Evolutionary conservation across 2,797 vertebrate genomes (phyloP).

Genomic region (Ctenopoma multispine): DNA sequence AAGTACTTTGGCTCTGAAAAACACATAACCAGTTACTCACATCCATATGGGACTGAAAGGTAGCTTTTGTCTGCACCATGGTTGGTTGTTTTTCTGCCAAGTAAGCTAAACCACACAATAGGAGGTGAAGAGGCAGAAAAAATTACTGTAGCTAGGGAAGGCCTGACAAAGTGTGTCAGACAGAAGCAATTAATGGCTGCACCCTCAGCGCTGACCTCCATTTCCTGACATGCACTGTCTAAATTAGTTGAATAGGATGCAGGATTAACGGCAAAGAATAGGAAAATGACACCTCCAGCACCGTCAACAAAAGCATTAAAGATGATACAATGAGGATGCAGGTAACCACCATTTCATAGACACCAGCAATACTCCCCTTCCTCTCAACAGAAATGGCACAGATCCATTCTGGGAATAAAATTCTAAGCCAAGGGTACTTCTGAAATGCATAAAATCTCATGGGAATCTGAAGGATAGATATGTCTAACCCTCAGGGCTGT

Average conservation of each 20-base stretch:
- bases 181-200: slow-evolving; percentile 63
- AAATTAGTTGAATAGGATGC: slow-evolving; percentile 53
- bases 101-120: background rate
- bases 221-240: slow-evolving; percentile 52
- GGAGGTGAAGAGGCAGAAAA: slow-evolving; percentile 9
- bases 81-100: slow-evolving; percentile 9
- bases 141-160: slow-evolving; percentile 37
- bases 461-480: slow-evolving; percentile 32
- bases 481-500: slow-evolving; percentile 11
- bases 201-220: slow-evolving; percentile 61
- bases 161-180: slow-evolving; percentile 61
- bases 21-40: no score
- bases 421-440: no score
- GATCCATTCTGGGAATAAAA: background rate
- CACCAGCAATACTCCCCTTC: background rate
- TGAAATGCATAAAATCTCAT: slow-evolving; percentile 6
- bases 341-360: slow-evolving; percentile 19
- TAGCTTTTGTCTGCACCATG: background rate
- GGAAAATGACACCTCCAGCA: background rate
- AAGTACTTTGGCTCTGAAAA: no score
- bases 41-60: background rate
- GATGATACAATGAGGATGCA: background rate
- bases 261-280: slow-evolving; percentile 30
- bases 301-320: background rate
- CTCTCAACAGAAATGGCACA: slow-evolving; percentile 9